These are phyloP conservation scores for Ichneumoninae sp. DNA, from an alignment of 2,888 invertebrate species.

Conservation along the genomic window DNA sequence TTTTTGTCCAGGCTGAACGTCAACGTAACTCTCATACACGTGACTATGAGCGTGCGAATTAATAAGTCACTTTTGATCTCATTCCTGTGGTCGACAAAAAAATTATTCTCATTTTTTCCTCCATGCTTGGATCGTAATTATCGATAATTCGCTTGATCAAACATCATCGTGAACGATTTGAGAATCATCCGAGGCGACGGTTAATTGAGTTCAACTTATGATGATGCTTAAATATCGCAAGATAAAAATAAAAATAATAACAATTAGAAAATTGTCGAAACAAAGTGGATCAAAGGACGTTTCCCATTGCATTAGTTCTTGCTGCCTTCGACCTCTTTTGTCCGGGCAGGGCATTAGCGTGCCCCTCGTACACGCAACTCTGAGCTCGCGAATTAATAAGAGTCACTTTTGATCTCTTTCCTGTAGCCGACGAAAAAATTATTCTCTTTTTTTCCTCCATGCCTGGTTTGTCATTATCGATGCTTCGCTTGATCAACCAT, in stretches of 20 bases:
- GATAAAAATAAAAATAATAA: no score
- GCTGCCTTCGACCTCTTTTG: conserved; percentile 38
- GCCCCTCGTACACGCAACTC: conserved; percentile 19
- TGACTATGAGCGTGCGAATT: conserved; percentile 2
- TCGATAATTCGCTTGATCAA: not conserved
- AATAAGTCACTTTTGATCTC: conserved; percentile 39
- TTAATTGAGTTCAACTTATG: no score
- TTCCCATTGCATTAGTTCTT: not conserved
- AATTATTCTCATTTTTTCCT: not conserved
- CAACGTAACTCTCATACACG: conserved; percentile 32
- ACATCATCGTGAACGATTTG: not conserved
- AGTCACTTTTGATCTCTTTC: conserved; percentile 45
- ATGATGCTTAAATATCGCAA: no score
- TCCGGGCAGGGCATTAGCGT: conserved; percentile 39
- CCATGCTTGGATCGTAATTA: not conserved
- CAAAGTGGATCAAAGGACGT: not conserved
- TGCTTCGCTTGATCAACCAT: not conserved
- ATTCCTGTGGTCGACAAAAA: conserved; percentile 30
- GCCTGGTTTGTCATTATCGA: not conserved
- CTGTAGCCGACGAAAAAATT: conserved; percentile 14
- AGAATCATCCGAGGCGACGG: no score
- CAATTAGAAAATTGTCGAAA: not conserved
- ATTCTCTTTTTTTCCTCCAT: not conserved
- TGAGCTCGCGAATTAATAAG: conserved; percentile 12
- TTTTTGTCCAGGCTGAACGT: conserved; percentile 37